A percentile compares a stretch with the other conserved stretches of the same genome.
Evolutionary conservation across 2,888 invertebrate species (phyloP).

Genomic region (Phalangium opilio): DNA sequence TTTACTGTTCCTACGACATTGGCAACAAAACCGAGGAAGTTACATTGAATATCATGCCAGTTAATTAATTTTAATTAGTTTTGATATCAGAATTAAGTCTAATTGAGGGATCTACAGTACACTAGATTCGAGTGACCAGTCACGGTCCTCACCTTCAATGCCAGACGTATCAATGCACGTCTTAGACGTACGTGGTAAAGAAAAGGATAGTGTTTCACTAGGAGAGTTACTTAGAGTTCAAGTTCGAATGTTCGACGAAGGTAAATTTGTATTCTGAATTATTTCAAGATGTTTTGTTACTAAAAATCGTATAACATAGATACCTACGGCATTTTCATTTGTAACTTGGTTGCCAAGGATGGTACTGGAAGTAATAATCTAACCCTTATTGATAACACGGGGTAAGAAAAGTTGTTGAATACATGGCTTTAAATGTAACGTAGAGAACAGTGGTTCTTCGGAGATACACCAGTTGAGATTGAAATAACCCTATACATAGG

Average conservation of each 20-base stretch:
- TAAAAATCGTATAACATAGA: slow-evolving; percentile 13
- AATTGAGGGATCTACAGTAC: too few relatives aligned
- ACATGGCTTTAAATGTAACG: too few relatives aligned
- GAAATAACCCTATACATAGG: too few relatives aligned
- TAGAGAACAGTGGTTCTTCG: too few relatives aligned
- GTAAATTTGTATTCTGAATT: slow-evolving; percentile 10
- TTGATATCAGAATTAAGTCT: too few relatives aligned
- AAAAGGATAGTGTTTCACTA: slow-evolving; percentile 20
- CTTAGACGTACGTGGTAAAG: slow-evolving; percentile 20
- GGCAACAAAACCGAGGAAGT: slow-evolving; percentile 21
- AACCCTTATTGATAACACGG: slow-evolving; percentile 22
- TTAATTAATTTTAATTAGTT: neutral
- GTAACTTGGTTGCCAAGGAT: slow-evolving; percentile 86
- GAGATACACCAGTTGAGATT: too few relatives aligned
- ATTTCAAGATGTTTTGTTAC: neutral
- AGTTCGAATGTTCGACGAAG: slow-evolving; percentile 22
- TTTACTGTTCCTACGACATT: slow-evolving; percentile 20
- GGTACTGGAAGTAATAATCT: slow-evolving; percentile 35
- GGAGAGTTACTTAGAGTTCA: slow-evolving; percentile 22
- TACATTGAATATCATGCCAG: slow-evolving; percentile 19
- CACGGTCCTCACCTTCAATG: too few relatives aligned
- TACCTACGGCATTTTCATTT: slow-evolving; percentile 81
- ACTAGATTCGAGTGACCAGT: too few relatives aligned
- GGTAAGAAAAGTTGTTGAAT: slow-evolving; percentile 13
- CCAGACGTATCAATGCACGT: slow-evolving; percentile 3